Conservation (phyloP, 2,888 invertebrate species). For the Alentia gelatinosa region DNA sequence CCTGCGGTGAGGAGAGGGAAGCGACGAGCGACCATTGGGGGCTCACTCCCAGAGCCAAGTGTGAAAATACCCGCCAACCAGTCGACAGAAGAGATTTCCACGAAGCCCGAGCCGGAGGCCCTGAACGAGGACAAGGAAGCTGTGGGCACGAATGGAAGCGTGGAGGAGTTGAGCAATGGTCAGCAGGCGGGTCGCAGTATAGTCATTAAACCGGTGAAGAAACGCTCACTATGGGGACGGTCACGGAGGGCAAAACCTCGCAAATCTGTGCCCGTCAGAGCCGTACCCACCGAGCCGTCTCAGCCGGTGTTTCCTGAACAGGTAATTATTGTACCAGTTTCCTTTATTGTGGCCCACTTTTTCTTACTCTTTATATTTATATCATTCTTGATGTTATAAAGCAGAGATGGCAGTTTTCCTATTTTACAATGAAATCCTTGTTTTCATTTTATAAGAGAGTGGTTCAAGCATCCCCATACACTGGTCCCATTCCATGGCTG, state of each 20-base stretch:
- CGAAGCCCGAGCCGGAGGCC: neutral
- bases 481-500: too few species aligned
- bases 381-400: too few species aligned
- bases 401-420: too few species aligned
- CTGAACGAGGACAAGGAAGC: neutral
- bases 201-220: neutral
- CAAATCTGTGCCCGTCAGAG: slow-evolving; percentile 2
- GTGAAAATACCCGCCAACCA: neutral
- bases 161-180: neutral
- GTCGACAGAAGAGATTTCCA: neutral
- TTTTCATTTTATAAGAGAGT: too few species aligned
- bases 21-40: neutral
- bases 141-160: neutral
- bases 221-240: neutral
- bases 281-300: neutral
- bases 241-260: neutral
- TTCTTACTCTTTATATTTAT: too few species aligned
- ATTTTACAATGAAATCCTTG: too few species aligned
- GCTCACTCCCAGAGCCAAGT: neutral
- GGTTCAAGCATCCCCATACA: too few species aligned
- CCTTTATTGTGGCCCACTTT: too few species aligned
- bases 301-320: slow-evolving; percentile 39
- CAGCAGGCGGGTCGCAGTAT: neutral
- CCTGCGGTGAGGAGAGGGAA: neutral
- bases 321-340: neutral